These are phyloP conservation scores for Bucco capensis DNA, from an alignment of 2,113 vertebrate species.

Conservation along the genomic window DNA sequence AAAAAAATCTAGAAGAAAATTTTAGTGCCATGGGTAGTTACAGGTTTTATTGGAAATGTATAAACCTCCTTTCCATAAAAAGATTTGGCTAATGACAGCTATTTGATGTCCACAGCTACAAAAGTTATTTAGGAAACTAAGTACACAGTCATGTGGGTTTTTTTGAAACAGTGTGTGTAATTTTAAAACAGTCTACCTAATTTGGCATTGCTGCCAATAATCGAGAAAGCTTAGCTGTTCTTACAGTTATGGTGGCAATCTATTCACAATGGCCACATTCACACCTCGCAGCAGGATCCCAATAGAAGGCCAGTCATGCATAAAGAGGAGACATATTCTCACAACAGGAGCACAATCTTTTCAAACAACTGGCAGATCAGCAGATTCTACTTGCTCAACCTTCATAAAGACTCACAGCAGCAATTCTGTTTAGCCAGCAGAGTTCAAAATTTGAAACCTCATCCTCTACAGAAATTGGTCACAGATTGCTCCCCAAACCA, in stretches of 20 bases:
- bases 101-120: not conserved
- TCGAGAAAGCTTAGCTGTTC: not conserved
- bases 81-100: not conserved
- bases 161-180: not conserved
- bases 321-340: slow-evolving; percentile 13
- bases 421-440: slow-evolving; percentile 12
- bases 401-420: slow-evolving; percentile 55
- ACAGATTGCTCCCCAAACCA: not conserved
- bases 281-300: not conserved
- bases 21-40: not conserved
- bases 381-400: not conserved
- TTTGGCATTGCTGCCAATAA: not conserved
- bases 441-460: slow-evolving; percentile 35
- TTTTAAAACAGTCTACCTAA: not conserved
- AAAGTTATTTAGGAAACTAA: not conserved
- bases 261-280: not conserved
- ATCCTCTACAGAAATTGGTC: not conserved
- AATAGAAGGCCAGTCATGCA: not conserved
- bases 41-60: not conserved
- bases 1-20: not conserved
- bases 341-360: slow-evolving; percentile 8
- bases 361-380: slow-evolving; percentile 18
- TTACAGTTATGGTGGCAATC: not conserved
- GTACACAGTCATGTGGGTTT: not conserved
- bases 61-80: not conserved